These are phyloP conservation scores for Harpagus bidentatus DNA, from an alignment of 2,113 vertebrate genomes.

Conservation along the genomic window DNA sequence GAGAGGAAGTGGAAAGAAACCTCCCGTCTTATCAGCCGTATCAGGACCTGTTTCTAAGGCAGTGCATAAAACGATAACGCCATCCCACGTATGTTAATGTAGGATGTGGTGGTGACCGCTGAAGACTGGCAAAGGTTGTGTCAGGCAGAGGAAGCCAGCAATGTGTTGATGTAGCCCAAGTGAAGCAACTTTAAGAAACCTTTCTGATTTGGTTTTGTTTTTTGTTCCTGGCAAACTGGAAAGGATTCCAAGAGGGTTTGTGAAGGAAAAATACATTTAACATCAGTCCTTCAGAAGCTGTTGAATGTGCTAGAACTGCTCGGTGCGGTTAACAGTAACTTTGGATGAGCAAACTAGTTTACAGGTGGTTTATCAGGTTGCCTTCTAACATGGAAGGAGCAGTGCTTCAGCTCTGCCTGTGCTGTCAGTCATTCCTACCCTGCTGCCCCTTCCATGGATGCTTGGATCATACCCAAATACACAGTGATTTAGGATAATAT, in stretches of 20 bases:
- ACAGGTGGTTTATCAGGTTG: neutral
- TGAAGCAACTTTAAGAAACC: neutral
- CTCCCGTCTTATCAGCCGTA: neutral
- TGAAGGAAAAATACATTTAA: neutral
- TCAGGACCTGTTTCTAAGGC: neutral
- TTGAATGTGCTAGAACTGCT: neutral
- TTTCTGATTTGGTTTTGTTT: neutral
- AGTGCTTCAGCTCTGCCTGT: neutral
- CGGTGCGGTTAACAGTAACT: neutral
- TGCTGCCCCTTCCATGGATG: neutral
- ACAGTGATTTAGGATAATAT: neutral
- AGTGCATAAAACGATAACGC: accelerated
- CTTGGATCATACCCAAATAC: neutral
- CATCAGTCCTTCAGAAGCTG: neutral
- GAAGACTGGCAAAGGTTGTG: neutral
- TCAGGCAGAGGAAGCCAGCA: neutral
- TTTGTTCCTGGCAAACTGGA: neutral
- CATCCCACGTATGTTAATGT: accelerated
- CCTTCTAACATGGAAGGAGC: neutral
- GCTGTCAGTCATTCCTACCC: neutral
- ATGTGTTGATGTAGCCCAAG: neutral
- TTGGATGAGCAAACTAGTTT: neutral
- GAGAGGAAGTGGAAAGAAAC: neutral
- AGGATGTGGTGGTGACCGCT: neutral
- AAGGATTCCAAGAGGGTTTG: neutral